These are phyloP conservation scores for Tiliacea aurago DNA, from an alignment of 2,888 invertebrate genomes.

Conservation along the genomic window DNA sequence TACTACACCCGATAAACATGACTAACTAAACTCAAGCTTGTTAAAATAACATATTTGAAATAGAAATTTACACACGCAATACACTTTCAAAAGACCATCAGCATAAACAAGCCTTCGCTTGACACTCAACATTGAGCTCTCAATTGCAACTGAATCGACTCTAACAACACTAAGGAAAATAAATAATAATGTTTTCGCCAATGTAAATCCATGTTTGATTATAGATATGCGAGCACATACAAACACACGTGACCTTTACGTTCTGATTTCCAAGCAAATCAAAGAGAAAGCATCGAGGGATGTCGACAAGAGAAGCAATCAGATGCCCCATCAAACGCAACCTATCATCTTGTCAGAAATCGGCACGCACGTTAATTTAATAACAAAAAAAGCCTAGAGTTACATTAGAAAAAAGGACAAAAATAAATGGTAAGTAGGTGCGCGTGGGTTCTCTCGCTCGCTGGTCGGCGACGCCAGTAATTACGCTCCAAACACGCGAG, in stretches of 20 bases:
- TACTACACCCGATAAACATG: constrained; percentile 59
- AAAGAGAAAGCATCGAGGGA: constrained; percentile 89
- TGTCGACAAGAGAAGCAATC: constrained; percentile 90
- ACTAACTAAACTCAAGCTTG: constrained; percentile 32
- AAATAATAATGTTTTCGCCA: constrained; percentile 56
- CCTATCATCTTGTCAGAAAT: constrained; percentile 90
- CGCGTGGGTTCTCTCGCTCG: constrained; percentile 66
- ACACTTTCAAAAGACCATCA: constrained; percentile 46
- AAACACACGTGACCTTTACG: constrained; percentile 76
- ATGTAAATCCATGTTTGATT: constrained; percentile 65
- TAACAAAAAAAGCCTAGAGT: constrained; percentile 86
- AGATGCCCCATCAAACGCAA: constrained; percentile 88
- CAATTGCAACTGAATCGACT: constrained; percentile 47
- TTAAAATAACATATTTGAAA: constrained; percentile 61
- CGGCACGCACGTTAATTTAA: constrained; percentile 90
- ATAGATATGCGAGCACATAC: constrained; percentile 60
- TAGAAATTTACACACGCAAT: constrained; percentile 53
- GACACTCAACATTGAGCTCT: constrained; percentile 44
- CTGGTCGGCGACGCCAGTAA: constrained; percentile 77
- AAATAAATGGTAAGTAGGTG: constrained; percentile 80
- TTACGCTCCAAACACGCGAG: constrained; percentile 88
- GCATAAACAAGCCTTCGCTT: constrained; percentile 38
- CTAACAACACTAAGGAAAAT: constrained; percentile 51
- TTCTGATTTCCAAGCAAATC: constrained; percentile 85
- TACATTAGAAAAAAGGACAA: constrained; percentile 77